phyloP scores from a whole-genome alignment of 1,140 invertebrate species.

The Zaprionus vittiger region DNA sequence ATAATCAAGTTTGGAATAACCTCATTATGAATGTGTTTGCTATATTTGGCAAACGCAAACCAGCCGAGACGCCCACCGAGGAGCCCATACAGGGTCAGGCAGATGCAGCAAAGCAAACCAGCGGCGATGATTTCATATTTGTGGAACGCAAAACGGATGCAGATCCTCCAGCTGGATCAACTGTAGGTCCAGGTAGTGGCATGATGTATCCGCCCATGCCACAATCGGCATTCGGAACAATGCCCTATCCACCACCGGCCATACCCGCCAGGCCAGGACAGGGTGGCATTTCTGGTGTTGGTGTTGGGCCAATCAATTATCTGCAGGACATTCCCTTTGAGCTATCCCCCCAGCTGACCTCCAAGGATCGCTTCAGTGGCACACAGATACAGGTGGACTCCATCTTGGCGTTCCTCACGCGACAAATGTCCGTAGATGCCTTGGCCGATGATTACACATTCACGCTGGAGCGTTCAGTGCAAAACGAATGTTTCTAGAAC shows the following conservation, averaged over 20 bases:
- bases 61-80: conserved; percentile 68
- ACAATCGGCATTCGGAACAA: conserved; percentile 39
- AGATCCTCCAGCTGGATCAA: conserved; percentile 27
- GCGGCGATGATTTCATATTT: conserved; percentile 77
- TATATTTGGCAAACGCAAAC: conserved; percentile 73
- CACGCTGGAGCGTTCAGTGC: conserved; percentile 71
- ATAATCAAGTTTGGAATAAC: not conserved
- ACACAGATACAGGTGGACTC: conserved; percentile 74
- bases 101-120: conserved; percentile 41
- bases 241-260: conserved; percentile 69
- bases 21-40: conserved; percentile 57
- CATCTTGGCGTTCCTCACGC: conserved; percentile 74
- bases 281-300: no score
- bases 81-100: conserved; percentile 75
- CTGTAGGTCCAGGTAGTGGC: conserved; percentile 3
- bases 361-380: conserved; percentile 56
- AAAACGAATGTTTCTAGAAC: conserved; percentile 72
- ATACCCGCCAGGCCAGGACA: conserved; percentile 16
- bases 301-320: conserved; percentile 53
- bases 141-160: conserved; percentile 62
- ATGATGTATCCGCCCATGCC: conserved; percentile 76
- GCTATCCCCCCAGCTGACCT: conserved; percentile 65
- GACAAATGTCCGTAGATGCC: conserved; percentile 73
- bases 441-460: conserved; percentile 75
- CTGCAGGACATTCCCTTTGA: conserved; percentile 81